These are phyloP conservation scores for Pampusana beccarii DNA, from an alignment of 2,113 vertebrate genomes.

Conservation along the genomic window DNA sequence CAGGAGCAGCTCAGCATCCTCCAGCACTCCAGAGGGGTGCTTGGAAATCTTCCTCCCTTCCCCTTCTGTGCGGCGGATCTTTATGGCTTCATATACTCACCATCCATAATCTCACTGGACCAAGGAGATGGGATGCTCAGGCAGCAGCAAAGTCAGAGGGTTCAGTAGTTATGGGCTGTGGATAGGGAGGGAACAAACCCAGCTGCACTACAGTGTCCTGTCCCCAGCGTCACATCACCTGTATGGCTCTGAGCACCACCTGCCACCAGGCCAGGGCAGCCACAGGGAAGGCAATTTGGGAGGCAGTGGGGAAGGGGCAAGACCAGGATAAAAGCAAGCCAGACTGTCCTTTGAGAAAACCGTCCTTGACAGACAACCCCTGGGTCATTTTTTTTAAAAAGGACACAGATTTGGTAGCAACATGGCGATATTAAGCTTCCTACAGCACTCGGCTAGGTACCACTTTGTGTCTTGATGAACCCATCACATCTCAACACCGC, in stretches of 20 bases:
- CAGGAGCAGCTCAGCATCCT: neutral
- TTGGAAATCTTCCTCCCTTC: neutral
- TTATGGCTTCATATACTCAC: neutral
- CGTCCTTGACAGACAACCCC: neutral
- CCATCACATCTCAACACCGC: neutral
- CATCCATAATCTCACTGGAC: neutral
- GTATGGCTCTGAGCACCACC: neutral
- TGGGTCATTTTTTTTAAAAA: neutral
- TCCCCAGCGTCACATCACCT: neutral
- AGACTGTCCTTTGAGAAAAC: neutral
- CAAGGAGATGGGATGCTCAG: neutral
- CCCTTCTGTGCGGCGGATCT: neutral
- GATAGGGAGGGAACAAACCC: neutral
- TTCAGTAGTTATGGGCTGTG: accelerated
- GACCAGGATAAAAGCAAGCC: neutral
- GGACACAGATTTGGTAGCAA: neutral
- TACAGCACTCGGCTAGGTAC: neutral
- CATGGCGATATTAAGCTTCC: neutral
- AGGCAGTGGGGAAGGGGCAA: neutral
- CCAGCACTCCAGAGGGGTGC: neutral
- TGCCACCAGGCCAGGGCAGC: accelerated
- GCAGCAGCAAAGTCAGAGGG: neutral
- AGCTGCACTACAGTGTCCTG: neutral
- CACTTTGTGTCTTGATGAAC: neutral
- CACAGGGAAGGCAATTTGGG: neutral